phyloP scores from a whole-genome alignment of 64 coral and sea anemone genomes.

The Stichodactyla mertensii region DNA sequence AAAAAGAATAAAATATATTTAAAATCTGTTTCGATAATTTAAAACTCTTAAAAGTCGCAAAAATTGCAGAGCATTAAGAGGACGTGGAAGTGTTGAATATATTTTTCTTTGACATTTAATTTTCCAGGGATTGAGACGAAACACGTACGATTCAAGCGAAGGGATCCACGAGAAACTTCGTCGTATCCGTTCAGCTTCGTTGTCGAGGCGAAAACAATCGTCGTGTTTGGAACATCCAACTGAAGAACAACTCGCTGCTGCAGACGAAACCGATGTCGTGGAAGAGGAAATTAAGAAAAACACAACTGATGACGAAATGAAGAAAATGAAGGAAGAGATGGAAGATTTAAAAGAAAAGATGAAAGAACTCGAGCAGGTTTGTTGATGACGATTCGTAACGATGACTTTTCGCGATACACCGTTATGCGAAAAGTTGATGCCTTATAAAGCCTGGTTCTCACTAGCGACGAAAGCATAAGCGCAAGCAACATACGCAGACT shows the following conservation, averaged over 20 bases:
- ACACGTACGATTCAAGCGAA: conserved; percentile 22
- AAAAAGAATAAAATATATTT: no score
- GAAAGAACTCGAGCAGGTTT: background rate
- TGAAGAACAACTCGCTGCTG: background rate
- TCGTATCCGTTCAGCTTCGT: conserved; percentile 9
- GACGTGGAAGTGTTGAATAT: no score
- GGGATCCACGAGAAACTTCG: conserved; percentile 6
- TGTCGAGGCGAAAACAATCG: conserved; percentile 3
- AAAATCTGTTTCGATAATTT: no score
- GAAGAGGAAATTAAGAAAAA: background rate
- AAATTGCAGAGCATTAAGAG: no score
- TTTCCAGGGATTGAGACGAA: background rate
- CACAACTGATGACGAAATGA: conserved; percentile 12
- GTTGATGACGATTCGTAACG: background rate
- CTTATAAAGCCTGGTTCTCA: no score
- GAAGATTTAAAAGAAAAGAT: conserved; percentile 62
- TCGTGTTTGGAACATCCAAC: background rate
- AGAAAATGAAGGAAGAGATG: conserved; percentile 56
- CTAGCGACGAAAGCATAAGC: no score
- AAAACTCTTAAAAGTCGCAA: no score
- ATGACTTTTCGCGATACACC: no score
- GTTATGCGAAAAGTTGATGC: no score
- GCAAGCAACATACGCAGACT: no score
- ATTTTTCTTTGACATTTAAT: background rate
- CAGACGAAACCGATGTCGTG: background rate